phyloP scores from a whole-genome alignment of 2,797 vertebrate genomes.

The Gymnothorax javanicus region DNA sequence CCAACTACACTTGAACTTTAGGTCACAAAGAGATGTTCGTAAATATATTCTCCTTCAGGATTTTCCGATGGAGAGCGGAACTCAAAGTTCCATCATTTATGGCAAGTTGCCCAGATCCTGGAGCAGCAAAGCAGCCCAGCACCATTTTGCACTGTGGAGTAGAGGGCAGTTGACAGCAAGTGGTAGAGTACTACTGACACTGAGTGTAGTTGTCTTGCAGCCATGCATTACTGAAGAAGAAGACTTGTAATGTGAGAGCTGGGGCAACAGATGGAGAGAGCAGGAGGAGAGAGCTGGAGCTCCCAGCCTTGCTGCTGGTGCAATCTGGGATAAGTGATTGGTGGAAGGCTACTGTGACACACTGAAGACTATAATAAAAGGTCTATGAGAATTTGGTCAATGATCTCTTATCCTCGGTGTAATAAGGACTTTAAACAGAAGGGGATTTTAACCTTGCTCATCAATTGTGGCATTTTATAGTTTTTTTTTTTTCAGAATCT shows the following conservation, averaged over 20 bases:
- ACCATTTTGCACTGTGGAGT: neutral
- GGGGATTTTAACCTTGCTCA: neutral
- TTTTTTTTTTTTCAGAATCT: neutral
- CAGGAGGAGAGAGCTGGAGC: neutral
- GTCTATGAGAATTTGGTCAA: no score
- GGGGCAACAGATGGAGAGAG: neutral
- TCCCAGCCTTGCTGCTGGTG: neutral
- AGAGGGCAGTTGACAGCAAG: neutral
- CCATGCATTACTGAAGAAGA: neutral
- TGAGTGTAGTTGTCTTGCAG: neutral
- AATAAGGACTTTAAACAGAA: constrained; percentile 23
- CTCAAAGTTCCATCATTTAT: no score
- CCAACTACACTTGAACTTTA: no score
- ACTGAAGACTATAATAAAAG: neutral
- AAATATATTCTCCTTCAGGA: no score
- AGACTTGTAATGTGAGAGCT: neutral
- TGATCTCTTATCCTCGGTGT: neutral
- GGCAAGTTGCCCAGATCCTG: no score
- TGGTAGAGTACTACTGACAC: neutral
- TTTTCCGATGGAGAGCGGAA: no score
- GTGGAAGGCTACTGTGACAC: neutral
- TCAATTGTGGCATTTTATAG: neutral
- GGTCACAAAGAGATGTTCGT: no score
- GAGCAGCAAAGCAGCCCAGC: no score
- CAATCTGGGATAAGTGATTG: neutral